These are phyloP conservation scores for Sebastes steindachneri DNA, from an alignment of 2,797 vertebrate genomes.

Conservation along the genomic window DNA sequence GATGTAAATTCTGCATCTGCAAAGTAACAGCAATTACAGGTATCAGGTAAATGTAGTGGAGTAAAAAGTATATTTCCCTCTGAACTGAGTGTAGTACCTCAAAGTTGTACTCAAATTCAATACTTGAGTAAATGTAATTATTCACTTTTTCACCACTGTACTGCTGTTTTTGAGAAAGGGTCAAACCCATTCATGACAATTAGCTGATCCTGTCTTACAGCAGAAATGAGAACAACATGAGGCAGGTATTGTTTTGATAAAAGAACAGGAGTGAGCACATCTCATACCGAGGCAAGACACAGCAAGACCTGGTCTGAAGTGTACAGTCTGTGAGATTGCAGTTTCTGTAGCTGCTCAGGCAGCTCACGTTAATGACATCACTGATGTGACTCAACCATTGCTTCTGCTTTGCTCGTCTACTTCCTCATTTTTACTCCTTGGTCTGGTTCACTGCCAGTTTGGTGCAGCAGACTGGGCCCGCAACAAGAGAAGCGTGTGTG, in stretches of 20 bases:
- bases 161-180: neutral
- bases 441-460: slow-evolving; percentile 7
- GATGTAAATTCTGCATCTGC: neutral
- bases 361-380: slow-evolving; percentile 59
- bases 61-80: neutral
- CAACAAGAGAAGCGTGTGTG: neutral
- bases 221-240: slow-evolving; percentile 4
- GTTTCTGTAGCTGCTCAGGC: slow-evolving; percentile 24
- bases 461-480: neutral
- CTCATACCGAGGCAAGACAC: slow-evolving; percentile 63
- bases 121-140: neutral
- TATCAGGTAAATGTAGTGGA: neutral
- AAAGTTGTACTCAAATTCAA: neutral
- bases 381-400: slow-evolving; percentile 56
- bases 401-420: slow-evolving; percentile 52
- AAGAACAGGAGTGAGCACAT: slow-evolving; percentile 24
- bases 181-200: neutral
- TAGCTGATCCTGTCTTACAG: neutral
- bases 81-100: neutral
- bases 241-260: slow-evolving; percentile 34
- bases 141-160: neutral
- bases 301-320: slow-evolving; percentile 42
- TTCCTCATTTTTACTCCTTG: slow-evolving; percentile 63
- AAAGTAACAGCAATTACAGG: neutral
- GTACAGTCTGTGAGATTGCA: neutral